Percentiles rank a stretch among this genome's conserved stretches.
These are phyloP conservation scores for Brachirus orientalis DNA, from an alignment of 2,113 vertebrate genomes.

Conservation along the genomic window DNA sequence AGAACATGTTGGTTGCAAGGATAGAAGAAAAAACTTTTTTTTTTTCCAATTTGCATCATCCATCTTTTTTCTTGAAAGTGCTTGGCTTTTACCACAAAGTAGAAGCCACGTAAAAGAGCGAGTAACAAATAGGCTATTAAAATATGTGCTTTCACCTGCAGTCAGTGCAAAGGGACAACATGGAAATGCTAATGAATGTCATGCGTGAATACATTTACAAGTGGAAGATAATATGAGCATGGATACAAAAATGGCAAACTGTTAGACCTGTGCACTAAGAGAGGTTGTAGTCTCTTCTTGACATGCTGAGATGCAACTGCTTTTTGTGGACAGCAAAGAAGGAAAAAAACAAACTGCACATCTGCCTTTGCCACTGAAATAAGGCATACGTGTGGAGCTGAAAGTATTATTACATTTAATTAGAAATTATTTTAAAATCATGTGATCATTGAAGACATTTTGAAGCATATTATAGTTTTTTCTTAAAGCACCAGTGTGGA, in stretches of 20 bases:
- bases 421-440: no score
- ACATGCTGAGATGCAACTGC: background rate
- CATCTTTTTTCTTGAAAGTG: slow-evolving; percentile 43
- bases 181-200: slow-evolving; percentile 38
- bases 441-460: no score
- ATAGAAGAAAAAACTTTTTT: slow-evolving; percentile 38
- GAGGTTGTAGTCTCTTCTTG: background rate
- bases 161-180: slow-evolving; percentile 16
- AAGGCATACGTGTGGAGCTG: no score
- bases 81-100: slow-evolving; percentile 28
- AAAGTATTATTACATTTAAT: background rate
- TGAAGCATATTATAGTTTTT: no score
- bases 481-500: no score
- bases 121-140: slow-evolving; percentile 45
- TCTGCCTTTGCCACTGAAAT: background rate
- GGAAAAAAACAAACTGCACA: background rate
- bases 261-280: background rate
- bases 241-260: slow-evolving; percentile 13
- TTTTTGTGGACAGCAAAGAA: background rate
- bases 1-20: slow-evolving; percentile 46
- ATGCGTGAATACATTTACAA: slow-evolving; percentile 29
- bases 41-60: slow-evolving; percentile 46
- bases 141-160: slow-evolving; percentile 16
- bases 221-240: slow-evolving; percentile 9
- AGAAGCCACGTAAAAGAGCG: slow-evolving; percentile 20